phyloP scores from a whole-genome alignment of 2,888 invertebrate species.

The Holacanthella duospinosa region DNA sequence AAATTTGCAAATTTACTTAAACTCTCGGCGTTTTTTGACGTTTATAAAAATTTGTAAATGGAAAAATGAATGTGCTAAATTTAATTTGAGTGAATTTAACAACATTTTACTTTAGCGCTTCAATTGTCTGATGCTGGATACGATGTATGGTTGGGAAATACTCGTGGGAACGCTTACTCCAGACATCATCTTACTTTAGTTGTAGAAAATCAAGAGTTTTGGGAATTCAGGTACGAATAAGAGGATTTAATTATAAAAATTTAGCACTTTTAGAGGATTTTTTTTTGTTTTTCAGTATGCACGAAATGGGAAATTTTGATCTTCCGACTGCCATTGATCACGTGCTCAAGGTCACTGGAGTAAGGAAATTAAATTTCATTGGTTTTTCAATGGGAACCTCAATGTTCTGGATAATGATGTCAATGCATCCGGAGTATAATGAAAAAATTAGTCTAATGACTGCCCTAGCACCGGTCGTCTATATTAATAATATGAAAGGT shows the following conservation, averaged over 20 bases:
- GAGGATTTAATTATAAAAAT: no score
- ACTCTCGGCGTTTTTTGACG: no score
- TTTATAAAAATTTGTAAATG: no score
- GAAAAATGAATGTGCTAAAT: no score
- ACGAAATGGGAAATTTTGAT: constrained; percentile 33
- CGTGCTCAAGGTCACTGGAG: constrained; percentile 41
- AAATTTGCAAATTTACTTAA: no score
- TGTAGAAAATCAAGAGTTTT: constrained; percentile 21
- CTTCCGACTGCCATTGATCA: constrained; percentile 41
- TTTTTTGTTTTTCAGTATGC: no score
- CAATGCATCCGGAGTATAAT: constrained; percentile 26
- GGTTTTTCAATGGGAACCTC: constrained; percentile 46
- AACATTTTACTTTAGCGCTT: no score
- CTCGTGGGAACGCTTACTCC: constrained; percentile 46
- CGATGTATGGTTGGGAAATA: constrained; percentile 43
- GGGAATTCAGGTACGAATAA: constrained; percentile 35
- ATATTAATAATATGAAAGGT: constrained; percentile 38
- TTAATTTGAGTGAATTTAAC: no score
- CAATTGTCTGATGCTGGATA: constrained; percentile 40
- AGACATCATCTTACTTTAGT: constrained; percentile 41
- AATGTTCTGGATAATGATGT: constrained; percentile 37
- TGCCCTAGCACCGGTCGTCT: constrained; percentile 42
- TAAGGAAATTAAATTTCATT: constrained; percentile 43
- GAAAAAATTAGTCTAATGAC: constrained; percentile 30
- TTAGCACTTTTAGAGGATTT: no score